phyloP scores from a whole-genome alignment of 2,113 vertebrate genomes.

The Mobula birostris region DNA sequence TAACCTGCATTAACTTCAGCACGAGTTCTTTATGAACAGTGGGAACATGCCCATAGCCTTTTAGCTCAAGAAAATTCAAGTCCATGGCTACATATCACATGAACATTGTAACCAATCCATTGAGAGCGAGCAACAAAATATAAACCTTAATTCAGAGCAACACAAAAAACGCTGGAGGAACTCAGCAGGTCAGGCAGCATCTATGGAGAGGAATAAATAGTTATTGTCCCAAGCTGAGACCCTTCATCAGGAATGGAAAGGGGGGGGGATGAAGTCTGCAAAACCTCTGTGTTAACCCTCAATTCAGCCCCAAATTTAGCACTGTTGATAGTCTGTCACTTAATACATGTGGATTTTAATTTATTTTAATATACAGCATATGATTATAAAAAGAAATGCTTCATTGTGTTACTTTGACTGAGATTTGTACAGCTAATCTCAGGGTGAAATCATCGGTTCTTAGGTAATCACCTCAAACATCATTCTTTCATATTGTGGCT shows the following conservation, averaged over 20 bases:
- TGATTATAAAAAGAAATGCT: not conserved
- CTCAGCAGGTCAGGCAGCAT: too few relatives aligned
- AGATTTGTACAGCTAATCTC: not conserved
- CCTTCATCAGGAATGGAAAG: too few relatives aligned
- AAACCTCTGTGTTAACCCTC: not conserved
- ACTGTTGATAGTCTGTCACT: not conserved
- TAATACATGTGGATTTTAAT: not conserved
- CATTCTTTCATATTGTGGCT: not conserved
- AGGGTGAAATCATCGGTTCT: not conserved
- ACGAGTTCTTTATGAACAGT: not conserved
- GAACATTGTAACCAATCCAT: not conserved
- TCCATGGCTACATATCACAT: not conserved
- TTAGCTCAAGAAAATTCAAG: not conserved
- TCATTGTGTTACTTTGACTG: not conserved
- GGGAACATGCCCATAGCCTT: not conserved
- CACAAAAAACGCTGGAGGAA: too few relatives aligned
- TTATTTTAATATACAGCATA: not conserved
- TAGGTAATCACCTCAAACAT: not conserved
- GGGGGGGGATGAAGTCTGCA: too few relatives aligned
- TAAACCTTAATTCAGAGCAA: too few relatives aligned
- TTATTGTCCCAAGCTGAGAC: too few relatives aligned
- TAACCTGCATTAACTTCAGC: not conserved
- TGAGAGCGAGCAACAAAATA: too few relatives aligned
- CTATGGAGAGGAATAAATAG: too few relatives aligned
- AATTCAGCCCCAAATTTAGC: not conserved